Conservation (phyloP, 2,888 invertebrate species). For the Cacoxenus indagator region DNA sequence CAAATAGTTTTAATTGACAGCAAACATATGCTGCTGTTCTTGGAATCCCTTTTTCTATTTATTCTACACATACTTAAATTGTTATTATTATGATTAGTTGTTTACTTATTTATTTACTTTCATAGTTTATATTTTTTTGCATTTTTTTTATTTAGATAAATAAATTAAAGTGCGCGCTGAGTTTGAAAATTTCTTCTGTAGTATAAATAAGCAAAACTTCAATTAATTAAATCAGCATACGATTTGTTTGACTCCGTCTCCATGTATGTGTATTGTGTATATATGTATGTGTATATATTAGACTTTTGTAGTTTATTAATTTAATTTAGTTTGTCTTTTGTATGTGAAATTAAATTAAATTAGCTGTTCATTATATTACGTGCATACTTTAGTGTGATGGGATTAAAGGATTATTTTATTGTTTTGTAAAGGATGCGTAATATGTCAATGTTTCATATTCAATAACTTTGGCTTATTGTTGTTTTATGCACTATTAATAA, state of each 20-base stretch:
- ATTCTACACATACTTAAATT: neutral
- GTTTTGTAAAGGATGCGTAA: neutral
- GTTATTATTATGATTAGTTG: no score
- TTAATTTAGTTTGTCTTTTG: constrained; percentile 13
- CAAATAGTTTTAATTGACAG: neutral
- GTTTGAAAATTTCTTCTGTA: neutral
- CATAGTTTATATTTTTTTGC: no score
- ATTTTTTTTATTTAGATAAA: neutral
- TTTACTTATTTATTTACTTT: no score
- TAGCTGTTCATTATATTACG: neutral
- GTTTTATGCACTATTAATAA: no score
- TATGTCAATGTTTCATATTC: neutral
- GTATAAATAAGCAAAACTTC: neutral
- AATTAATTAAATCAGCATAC: neutral
- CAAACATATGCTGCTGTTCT: neutral
- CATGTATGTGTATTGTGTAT: neutral
- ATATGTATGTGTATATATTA: neutral
- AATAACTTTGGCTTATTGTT: no score
- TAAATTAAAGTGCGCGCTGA: no score
- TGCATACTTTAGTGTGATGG: neutral
- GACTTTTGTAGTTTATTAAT: neutral
- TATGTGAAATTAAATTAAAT: neutral
- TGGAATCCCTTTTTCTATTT: neutral
- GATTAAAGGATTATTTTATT: neutral
- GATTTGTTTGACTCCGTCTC: neutral